phyloP scores from a whole-genome alignment of 2,113 vertebrate genomes.

The Neopipo cinnamomea region DNA sequence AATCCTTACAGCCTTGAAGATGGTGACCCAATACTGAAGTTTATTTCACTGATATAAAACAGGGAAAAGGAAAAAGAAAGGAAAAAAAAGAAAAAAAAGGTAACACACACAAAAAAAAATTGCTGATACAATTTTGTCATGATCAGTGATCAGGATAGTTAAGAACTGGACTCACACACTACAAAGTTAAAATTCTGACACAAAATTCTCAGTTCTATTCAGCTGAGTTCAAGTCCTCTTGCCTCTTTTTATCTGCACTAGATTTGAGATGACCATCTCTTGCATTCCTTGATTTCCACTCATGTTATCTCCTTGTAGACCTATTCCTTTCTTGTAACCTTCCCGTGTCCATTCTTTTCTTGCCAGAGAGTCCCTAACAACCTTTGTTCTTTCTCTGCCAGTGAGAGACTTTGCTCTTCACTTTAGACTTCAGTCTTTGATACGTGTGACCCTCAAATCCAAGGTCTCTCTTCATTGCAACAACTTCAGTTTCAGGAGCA shows the following conservation, averaged over 20 bases:
- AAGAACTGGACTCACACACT: not conserved
- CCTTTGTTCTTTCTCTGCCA: not conserved
- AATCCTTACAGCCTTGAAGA: not conserved
- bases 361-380: not conserved
- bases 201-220: not conserved
- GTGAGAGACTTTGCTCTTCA: not conserved
- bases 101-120: not conserved
- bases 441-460: fast-evolving
- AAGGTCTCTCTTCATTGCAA: not conserved
- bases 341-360: not conserved
- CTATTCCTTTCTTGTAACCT: not conserved
- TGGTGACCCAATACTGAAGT: not conserved
- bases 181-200: not conserved
- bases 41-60: not conserved
- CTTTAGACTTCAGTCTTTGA: not conserved
- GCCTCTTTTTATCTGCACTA: not conserved
- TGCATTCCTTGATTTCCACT: not conserved
- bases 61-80: too few relatives aligned
- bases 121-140: not conserved
- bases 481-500: not conserved
- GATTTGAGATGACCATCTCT: not conserved
- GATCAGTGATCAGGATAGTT: not conserved
- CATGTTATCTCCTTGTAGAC: not conserved
- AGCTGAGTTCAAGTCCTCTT: not conserved
- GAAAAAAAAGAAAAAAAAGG: not conserved